Evolutionary conservation across 2,113 vertebrate species (phyloP).

Genomic region (Cebus imitator): DNA sequence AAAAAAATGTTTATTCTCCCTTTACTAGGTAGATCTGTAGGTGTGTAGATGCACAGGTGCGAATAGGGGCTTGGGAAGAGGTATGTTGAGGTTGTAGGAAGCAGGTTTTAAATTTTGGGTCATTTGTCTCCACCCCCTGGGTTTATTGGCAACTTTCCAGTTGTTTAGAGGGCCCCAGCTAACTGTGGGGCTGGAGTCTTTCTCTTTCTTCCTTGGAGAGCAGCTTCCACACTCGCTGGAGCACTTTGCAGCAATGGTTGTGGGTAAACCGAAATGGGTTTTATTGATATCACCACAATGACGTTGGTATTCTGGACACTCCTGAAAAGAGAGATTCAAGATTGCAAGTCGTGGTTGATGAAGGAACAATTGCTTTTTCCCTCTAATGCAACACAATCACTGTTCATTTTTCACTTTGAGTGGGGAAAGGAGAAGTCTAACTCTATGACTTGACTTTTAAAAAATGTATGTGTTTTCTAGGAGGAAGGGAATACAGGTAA

Average conservation of each 20-base stretch:
- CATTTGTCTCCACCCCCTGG: background rate
- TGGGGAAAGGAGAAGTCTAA: constrained; percentile 48
- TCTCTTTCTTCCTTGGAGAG: background rate
- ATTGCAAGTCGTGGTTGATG: background rate
- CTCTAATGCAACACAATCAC: constrained; percentile 38
- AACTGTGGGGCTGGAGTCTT: background rate
- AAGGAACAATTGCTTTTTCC: constrained; percentile 48
- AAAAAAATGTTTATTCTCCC: background rate
- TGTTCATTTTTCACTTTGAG: constrained; percentile 60
- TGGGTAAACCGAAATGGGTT: constrained; percentile 59
- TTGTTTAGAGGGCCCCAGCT: background rate
- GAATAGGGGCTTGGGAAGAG: background rate
- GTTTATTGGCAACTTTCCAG: constrained; percentile 35
- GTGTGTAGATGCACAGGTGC: background rate
- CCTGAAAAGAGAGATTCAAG: constrained; percentile 25
- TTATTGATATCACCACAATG: constrained; percentile 29
- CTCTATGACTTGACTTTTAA: constrained; percentile 9
- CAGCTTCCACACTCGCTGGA: background rate
- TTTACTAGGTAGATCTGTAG: background rate
- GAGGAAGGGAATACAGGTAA: background rate
- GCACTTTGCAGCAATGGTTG: constrained; percentile 55
- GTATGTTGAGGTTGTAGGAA: background rate
- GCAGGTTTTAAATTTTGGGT: background rate
- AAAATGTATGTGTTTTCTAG: constrained; percentile 7
- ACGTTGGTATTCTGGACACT: constrained; percentile 50